Conservation (phyloP, 1,140 invertebrate species). For the Hyphantria cunea region DNA sequence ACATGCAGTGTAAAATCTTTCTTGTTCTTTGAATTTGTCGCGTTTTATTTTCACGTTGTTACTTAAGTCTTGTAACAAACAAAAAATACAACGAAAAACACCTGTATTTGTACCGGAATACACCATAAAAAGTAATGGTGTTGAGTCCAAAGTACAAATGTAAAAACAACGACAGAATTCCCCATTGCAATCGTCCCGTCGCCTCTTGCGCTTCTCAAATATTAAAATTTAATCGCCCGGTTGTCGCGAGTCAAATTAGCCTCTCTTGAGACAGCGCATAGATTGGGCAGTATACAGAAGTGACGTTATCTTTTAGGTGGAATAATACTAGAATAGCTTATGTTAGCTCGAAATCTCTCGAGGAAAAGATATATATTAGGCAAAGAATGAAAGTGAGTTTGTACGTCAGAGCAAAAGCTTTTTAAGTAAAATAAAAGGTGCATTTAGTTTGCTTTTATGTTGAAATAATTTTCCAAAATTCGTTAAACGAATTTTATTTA, state of each 20-base stretch:
- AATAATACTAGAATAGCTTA: too few species aligned
- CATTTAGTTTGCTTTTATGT: too few species aligned
- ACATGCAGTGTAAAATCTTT: too few species aligned
- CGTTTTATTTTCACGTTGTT: neutral
- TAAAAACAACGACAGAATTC: constrained; percentile 54
- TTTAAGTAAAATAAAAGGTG: too few species aligned
- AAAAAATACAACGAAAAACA: constrained; percentile 6
- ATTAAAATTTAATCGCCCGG: constrained; percentile 80
- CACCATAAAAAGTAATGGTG: constrained; percentile 23
- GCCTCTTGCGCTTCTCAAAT: constrained; percentile 70
- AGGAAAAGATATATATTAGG: neutral
- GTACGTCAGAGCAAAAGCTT: neutral
- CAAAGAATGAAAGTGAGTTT: neutral
- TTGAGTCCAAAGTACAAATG: constrained; percentile 12
- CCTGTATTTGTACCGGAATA: constrained; percentile 8
- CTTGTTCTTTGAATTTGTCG: too few species aligned
- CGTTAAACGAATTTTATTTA: too few species aligned
- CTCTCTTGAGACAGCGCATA: constrained; percentile 68
- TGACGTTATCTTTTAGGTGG: neutral
- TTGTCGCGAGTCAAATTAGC: constrained; percentile 79
- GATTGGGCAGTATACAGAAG: constrained; percentile 34
- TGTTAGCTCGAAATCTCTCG: neutral
- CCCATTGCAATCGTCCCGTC: constrained; percentile 55
- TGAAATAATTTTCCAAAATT: too few species aligned
- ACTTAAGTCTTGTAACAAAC: neutral